Percentiles rank a stretch among this genome's conserved stretches.
These are phyloP conservation scores for Epirrhoe alternata DNA, from an alignment of 2,888 invertebrate species.

Conservation along the genomic window DNA sequence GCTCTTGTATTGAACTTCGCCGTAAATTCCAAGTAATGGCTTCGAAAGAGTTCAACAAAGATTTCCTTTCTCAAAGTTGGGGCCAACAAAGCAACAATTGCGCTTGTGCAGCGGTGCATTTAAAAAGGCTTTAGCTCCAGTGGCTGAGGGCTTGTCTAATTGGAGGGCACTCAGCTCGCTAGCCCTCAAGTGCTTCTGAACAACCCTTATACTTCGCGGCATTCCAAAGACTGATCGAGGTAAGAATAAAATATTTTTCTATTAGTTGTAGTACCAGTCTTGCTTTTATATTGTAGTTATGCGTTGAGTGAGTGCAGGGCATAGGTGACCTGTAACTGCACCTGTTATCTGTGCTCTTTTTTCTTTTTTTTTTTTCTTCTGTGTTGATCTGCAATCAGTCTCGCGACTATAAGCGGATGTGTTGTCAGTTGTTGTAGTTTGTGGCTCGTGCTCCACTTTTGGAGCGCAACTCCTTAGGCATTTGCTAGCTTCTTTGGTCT, in stretches of 20 bases:
- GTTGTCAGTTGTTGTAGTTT: too few relatives aligned
- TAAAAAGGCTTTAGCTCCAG: slow-evolving; percentile 54
- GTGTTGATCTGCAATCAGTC: too few relatives aligned
- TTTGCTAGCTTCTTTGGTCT: too few relatives aligned
- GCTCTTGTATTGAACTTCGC: not conserved
- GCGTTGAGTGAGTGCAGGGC: too few relatives aligned
- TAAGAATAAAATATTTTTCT: not conserved
- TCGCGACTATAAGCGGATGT: too few relatives aligned
- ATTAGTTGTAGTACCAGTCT: not conserved
- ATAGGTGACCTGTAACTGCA: too few relatives aligned
- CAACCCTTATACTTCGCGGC: slow-evolving; percentile 12
- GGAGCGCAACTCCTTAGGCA: too few relatives aligned
- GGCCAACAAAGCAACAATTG: slow-evolving; percentile 30
- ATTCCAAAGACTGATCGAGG: not conserved
- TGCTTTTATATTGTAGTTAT: not conserved
- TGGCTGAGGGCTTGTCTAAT: slow-evolving; percentile 64
- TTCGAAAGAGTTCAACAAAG: not conserved
- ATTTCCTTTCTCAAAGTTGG: not conserved
- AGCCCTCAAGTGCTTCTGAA: slow-evolving; percentile 60
- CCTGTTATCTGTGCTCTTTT: too few relatives aligned
- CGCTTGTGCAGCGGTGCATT: slow-evolving; percentile 40
- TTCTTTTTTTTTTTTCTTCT: too few relatives aligned
- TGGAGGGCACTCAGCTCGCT: slow-evolving; percentile 73
- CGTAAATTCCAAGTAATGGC: not conserved
- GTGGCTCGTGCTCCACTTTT: too few relatives aligned